Evolutionary conservation across 2,888 invertebrate genomes (phyloP).

Genomic region (Ichneumon xanthorius): DNA sequence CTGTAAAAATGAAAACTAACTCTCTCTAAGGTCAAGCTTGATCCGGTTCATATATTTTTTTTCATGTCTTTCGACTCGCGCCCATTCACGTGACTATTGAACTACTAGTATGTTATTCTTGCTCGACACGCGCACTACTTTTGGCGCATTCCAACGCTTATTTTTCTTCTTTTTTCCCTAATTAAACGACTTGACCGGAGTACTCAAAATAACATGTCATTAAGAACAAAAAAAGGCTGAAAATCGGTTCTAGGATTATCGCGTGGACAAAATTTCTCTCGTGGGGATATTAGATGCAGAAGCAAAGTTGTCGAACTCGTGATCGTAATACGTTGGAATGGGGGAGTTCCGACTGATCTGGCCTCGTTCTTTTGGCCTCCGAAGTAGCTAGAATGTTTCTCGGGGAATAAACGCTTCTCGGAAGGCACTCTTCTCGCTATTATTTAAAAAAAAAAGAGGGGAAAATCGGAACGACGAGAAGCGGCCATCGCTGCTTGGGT

Average conservation of each 20-base stretch:
- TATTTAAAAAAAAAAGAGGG: constrained; percentile 37
- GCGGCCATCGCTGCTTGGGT: constrained; percentile 58
- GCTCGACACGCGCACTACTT: constrained; percentile 13
- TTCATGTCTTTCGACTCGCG: constrained; percentile 1
- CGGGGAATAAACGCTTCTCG: constrained; percentile 65
- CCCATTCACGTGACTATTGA: constrained; percentile 43
- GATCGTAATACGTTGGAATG: constrained; percentile 29
- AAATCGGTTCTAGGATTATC: constrained; percentile 52
- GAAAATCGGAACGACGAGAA: constrained; percentile 40
- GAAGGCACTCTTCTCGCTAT: constrained; percentile 57
- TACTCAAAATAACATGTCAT: constrained; percentile 62
- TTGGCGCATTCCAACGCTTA: constrained; percentile 10
- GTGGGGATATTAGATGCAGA: constrained; percentile 16
- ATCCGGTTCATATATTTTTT: constrained; percentile 14
- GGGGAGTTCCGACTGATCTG: constrained; percentile 13
- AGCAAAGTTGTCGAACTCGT: constrained; percentile 39
- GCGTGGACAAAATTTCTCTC: constrained; percentile 48
- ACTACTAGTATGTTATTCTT: constrained; percentile 46
- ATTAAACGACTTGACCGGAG: constrained; percentile 63
- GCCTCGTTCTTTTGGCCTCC: constrained; percentile 60
- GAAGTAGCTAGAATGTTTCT: constrained; percentile 41
- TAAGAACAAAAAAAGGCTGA: constrained; percentile 21
- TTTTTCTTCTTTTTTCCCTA: constrained; percentile 41
- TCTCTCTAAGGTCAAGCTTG: constrained; percentile 9
- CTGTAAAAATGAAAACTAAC: background rate